These are phyloP conservation scores for Eremophila alpestris DNA, from an alignment of 2,797 vertebrate species.

Conservation along the genomic window DNA sequence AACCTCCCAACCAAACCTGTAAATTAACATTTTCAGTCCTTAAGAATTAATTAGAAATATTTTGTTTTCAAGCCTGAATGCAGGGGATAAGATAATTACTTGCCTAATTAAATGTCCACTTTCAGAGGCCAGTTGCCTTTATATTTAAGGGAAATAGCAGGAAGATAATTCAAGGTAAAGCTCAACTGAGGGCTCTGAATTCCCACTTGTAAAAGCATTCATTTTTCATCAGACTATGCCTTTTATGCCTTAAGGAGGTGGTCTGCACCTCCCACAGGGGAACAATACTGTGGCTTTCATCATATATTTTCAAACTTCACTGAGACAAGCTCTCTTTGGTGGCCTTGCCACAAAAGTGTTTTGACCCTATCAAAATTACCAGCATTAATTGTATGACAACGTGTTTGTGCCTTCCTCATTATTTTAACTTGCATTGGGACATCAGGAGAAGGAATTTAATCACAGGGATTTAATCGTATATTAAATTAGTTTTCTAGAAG, in stretches of 20 bases:
- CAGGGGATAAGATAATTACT: background rate
- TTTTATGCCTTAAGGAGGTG: background rate
- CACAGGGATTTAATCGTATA: background rate
- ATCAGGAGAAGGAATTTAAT: background rate
- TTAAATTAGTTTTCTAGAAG: background rate
- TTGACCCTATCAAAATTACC: background rate
- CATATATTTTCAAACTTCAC: background rate
- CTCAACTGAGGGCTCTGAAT: background rate
- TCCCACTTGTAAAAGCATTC: background rate
- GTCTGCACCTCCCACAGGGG: background rate
- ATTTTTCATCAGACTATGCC: background rate
- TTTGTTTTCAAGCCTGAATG: background rate
- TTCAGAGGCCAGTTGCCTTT: background rate
- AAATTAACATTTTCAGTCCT: background rate
- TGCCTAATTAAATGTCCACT: background rate
- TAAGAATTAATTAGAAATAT: background rate
- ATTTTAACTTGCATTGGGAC: background rate
- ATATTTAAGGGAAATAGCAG: background rate
- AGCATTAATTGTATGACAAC: background rate
- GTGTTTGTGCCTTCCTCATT: background rate
- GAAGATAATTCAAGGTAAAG: background rate
- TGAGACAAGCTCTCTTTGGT: background rate
- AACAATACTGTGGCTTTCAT: background rate
- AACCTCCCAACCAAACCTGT: background rate
- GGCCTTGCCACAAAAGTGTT: background rate